phyloP scores from a whole-genome alignment of 2,113 vertebrate genomes.

The Cephalopholis sonnerati region DNA sequence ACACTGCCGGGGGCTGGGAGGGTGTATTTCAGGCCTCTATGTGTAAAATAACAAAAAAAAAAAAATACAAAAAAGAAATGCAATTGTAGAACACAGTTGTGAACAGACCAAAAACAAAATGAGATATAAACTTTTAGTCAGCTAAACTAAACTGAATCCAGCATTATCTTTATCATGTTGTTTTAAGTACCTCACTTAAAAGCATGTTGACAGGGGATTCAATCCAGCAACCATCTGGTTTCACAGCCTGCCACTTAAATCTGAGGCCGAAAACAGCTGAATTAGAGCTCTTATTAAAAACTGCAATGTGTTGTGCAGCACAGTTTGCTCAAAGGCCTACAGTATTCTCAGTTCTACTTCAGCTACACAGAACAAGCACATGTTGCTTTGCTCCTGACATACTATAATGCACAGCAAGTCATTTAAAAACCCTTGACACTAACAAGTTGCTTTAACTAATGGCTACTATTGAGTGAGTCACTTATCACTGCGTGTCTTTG shows the following conservation, averaged over 20 bases:
- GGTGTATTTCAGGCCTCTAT: too few species aligned
- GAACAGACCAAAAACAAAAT: neutral
- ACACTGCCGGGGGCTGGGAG: too few species aligned
- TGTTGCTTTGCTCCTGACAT: constrained; percentile 9
- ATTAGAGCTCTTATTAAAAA: neutral
- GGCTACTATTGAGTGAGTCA: constrained; percentile 67
- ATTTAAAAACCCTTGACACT: constrained; percentile 60
- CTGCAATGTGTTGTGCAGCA: neutral
- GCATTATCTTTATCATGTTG: neutral
- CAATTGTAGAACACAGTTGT: neutral
- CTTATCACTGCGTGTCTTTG: constrained; percentile 75
- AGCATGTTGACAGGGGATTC: neutral
- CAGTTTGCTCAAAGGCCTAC: neutral
- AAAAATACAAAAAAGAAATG: too few species aligned
- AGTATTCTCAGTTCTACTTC: neutral
- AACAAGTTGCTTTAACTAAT: constrained; percentile 72
- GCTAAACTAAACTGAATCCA: neutral
- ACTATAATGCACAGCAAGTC: constrained; percentile 20
- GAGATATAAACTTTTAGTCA: neutral
- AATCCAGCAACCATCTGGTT: constrained; percentile 19
- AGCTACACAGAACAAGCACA: neutral
- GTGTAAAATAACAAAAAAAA: too few species aligned
- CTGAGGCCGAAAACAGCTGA: neutral
- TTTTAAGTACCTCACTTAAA: neutral
- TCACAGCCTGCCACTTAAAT: constrained; percentile 3